Evolutionary conservation across 2,113 vertebrate species (phyloP).

Genomic region (Lophius piscatorius): DNA sequence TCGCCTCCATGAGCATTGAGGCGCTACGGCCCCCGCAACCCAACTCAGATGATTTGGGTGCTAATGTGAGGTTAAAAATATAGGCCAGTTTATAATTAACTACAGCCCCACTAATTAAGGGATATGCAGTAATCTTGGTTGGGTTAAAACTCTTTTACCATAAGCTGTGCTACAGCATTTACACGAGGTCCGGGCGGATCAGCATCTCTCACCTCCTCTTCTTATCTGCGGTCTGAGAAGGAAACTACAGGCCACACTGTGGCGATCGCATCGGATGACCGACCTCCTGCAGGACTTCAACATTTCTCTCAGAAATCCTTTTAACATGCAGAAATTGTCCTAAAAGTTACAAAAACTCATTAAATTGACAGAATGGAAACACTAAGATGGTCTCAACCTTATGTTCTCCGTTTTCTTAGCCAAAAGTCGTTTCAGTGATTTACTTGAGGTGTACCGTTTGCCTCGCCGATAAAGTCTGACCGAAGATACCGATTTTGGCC

Average conservation of each 20-base stretch:
- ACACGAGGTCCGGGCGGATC: constrained; percentile 41
- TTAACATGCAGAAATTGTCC: too few species aligned
- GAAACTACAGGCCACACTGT: neutral
- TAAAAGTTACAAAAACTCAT: too few species aligned
- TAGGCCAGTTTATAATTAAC: constrained; percentile 68
- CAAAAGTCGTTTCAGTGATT: too few species aligned
- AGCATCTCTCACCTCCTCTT: constrained; percentile 23
- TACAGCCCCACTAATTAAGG: constrained; percentile 71
- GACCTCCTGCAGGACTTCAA: too few species aligned
- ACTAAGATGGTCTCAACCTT: too few species aligned
- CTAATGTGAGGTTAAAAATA: constrained; percentile 46
- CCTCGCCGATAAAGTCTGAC: too few species aligned
- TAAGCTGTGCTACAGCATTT: constrained; percentile 50
- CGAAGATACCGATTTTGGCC: too few species aligned
- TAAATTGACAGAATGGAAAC: too few species aligned
- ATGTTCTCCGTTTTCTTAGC: too few species aligned
- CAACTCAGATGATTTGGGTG: constrained; percentile 22
- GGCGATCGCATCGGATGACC: too few species aligned
- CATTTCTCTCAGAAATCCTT: too few species aligned
- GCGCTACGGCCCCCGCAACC: constrained; percentile 13
- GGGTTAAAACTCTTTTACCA: constrained; percentile 56
- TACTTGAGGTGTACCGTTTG: too few species aligned
- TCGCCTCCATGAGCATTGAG: constrained; percentile 49
- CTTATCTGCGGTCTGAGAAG: neutral
- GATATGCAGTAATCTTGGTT: constrained; percentile 62